Conservation (phyloP, 1,140 invertebrate species). For the Pararge aegeria region DNA sequence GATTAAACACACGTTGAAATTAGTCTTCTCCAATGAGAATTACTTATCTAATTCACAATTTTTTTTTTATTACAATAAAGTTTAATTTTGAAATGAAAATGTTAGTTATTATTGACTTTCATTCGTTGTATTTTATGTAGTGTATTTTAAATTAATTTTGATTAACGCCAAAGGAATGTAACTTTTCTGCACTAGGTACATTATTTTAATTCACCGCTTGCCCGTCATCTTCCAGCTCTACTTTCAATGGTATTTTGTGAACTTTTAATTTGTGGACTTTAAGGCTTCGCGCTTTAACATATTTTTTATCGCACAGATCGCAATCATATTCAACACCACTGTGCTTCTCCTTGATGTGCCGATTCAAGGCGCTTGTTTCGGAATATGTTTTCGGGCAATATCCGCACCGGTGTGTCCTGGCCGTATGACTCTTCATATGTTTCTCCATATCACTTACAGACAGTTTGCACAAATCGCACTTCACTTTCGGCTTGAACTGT, state of each 20-base stretch:
- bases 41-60: no score
- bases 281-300: slow-evolving; percentile 2
- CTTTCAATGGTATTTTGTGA: not conserved
- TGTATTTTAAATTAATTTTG: no score
- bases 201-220: no score
- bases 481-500: not conserved
- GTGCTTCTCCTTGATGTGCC: slow-evolving; percentile 16
- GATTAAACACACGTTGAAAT: no score
- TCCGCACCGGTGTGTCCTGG: slow-evolving; percentile 5
- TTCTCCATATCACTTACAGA: slow-evolving; percentile 13
- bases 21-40: no score
- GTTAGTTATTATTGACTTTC: no score
- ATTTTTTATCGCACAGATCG: slow-evolving; percentile 13
- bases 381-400: slow-evolving; percentile 15
- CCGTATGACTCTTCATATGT: slow-evolving; percentile 17
- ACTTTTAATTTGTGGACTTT: slow-evolving; percentile 1
- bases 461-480: slow-evolving; percentile 18
- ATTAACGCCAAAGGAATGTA: no score
- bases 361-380: slow-evolving; percentile 9
- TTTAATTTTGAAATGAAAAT: no score
- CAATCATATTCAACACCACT: slow-evolving; percentile 6
- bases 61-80: no score
- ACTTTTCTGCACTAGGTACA: no score
- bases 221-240: not conserved
- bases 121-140: no score